Conservation (phyloP, 2,113 vertebrate species). For the Gracilinanus agilis region DNA sequence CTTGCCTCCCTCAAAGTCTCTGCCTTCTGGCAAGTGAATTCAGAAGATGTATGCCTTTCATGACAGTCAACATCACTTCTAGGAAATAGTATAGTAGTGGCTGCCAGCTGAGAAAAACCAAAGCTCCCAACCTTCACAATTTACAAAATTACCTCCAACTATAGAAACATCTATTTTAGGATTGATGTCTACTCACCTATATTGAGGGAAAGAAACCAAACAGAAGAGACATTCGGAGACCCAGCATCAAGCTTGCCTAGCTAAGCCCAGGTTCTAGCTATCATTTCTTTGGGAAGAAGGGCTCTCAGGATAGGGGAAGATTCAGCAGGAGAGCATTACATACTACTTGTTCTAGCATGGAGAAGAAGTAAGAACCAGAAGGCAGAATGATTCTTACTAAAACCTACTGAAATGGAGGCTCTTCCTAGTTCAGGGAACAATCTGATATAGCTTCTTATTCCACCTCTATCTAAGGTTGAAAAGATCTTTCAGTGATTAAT, state of each 20-base stretch:
- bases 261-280: not conserved
- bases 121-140: not conserved
- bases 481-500: not conserved
- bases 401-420: not conserved
- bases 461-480: not conserved
- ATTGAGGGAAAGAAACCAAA: not conserved
- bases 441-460: not conserved
- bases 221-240: not conserved
- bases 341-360: not conserved
- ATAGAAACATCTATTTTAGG: not conserved
- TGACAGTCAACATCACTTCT: not conserved
- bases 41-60: not conserved
- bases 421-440: not conserved
- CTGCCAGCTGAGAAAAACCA: not conserved
- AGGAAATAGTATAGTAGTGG: not conserved
- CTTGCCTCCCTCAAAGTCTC: not conserved
- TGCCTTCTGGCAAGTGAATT: not conserved
- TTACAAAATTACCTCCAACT: not conserved
- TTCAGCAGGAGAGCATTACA: not conserved
- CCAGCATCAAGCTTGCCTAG: not conserved
- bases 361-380: not conserved
- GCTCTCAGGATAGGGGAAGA: not conserved
- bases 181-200: not conserved
- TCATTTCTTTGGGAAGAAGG: not conserved
- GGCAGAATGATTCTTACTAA: not conserved